A percentile compares a stretch with the other conserved stretches of the same genome.
phyloP scores from a whole-genome alignment of 2,888 invertebrate genomes.

The Anticlea derivata region DNA sequence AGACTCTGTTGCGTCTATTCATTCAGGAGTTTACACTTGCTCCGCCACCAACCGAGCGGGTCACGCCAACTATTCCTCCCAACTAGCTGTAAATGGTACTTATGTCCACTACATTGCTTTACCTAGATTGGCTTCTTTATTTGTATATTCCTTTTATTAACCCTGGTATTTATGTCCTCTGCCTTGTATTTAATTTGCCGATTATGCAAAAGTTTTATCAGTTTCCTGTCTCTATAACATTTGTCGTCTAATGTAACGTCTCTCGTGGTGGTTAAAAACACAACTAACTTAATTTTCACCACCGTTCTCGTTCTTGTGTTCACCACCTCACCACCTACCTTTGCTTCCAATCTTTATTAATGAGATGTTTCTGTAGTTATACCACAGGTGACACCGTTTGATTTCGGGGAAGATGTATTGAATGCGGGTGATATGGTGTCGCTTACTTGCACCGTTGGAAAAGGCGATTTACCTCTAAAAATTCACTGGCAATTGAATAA shows the following conservation, averaged over 20 bases:
- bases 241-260: slow-evolving; percentile 9
- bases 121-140: slow-evolving; percentile 27
- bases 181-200: slow-evolving; percentile 19
- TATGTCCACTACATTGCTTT: slow-evolving; percentile 23
- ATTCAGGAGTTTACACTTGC: slow-evolving; percentile 90
- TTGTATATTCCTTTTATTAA: slow-evolving; percentile 22
- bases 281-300: slow-evolving; percentile 9
- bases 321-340: slow-evolving; percentile 5
- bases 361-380: slow-evolving; percentile 80
- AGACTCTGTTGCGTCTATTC: slow-evolving; percentile 88
- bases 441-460: slow-evolving; percentile 87
- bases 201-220: slow-evolving; percentile 1
- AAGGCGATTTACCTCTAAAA: slow-evolving; percentile 88
- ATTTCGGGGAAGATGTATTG: slow-evolving; percentile 88
- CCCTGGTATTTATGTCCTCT: slow-evolving; percentile 13
- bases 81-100: slow-evolving; percentile 89
- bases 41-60: slow-evolving; percentile 88
- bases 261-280: background rate
- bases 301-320: slow-evolving; percentile 10
- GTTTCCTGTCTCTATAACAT: background rate
- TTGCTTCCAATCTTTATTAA: slow-evolving; percentile 15
- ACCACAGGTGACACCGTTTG: slow-evolving; percentile 91
- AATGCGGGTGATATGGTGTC: slow-evolving; percentile 90
- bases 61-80: slow-evolving; percentile 85
- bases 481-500: slow-evolving; percentile 89